Base-by-base conservation (phyloP, 37 sponge, comb jelly and placozoan genomes). In the Trichoplax adhaerens region DNA sequence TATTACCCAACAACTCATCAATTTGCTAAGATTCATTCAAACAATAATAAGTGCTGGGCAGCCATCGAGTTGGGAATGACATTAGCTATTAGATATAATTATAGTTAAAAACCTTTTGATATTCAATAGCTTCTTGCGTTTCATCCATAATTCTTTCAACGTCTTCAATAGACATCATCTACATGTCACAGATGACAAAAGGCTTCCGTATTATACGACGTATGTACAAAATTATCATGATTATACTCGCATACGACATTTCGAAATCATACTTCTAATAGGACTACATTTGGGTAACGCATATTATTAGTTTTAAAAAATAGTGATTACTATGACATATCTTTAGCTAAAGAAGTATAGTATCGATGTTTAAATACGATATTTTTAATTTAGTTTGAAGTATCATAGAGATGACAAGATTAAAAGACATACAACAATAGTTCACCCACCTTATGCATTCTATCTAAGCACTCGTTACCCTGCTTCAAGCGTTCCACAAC, bases 131-230 rank as follows among this genome's bases (percentile, higher is more conserved):
- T 0, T 96, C 99, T 54, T 88, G 79, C 49, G 99, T 96, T 55
- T 96, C 93, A 2, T 76, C 89, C 90, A 96, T 88, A 58, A 96
- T 82, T 71, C 76, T 77, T 69, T 96, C 99, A 50, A 96, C 99
- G 78, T 91, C 89, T 56, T 96, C 99, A 3, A 96, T 64, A 5
- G 99, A 96, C 87, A 91, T 88, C 61, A 96, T 82, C 86, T 86
- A 62, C 3, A 49, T 50, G 49, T 29, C 29, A 29, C 29, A 29
- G 29, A 29, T 29, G 29, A 29, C 29, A 29, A 29, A 29, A 29
- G 29, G 29, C 29, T 29, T 29, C 29, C 29, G 29, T 29, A 29
- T 29, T 29, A 29, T 29, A 29, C 29, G 29, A 29, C 29, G 29
- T 29, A 29, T 29, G 29, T 29, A 29, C 29, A 29, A 29, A 29